phyloP scores from a whole-genome alignment of 2,888 invertebrate genomes.

The Aleiodes alternator region DNA sequence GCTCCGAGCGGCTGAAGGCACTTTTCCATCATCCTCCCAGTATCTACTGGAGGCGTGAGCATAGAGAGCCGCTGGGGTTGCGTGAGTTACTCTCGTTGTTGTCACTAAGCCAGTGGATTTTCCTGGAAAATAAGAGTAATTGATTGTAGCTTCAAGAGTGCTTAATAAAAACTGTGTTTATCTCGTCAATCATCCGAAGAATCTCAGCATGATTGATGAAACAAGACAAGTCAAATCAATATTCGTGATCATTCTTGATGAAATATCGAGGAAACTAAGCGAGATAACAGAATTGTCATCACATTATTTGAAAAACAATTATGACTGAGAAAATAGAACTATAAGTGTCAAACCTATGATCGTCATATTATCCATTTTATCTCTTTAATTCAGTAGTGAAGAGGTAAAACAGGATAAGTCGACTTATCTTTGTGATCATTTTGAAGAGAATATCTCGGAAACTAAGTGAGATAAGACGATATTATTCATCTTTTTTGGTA shows the following conservation, averaged over 20 bases:
- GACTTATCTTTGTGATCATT: no score
- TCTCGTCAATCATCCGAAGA: background rate
- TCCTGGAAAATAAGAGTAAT: constrained; percentile 75
- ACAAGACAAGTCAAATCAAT: background rate
- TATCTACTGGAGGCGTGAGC: constrained; percentile 86
- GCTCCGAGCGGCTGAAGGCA: constrained; percentile 82
- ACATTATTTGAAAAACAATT: no score
- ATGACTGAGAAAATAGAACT: no score
- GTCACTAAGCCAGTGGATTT: constrained; percentile 90
- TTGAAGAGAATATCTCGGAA: no score
- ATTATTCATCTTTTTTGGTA: no score
- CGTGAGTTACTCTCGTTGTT: constrained; percentile 87
- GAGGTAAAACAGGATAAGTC: no score
- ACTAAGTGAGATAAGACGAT: no score
- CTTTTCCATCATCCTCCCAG: constrained; percentile 88
- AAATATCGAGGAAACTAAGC: background rate
- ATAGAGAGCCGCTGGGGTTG: constrained; percentile 86
- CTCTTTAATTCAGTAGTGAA: no score
- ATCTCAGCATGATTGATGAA: background rate
- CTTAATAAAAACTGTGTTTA: background rate
- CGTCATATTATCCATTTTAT: no score
- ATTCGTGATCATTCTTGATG: background rate
- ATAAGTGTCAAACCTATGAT: no score
- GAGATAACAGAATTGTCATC: background rate
- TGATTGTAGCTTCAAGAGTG: background rate